Base-by-base conservation (phyloP, 1,140 invertebrate species). In the Monochamus saltuarius region DNA sequence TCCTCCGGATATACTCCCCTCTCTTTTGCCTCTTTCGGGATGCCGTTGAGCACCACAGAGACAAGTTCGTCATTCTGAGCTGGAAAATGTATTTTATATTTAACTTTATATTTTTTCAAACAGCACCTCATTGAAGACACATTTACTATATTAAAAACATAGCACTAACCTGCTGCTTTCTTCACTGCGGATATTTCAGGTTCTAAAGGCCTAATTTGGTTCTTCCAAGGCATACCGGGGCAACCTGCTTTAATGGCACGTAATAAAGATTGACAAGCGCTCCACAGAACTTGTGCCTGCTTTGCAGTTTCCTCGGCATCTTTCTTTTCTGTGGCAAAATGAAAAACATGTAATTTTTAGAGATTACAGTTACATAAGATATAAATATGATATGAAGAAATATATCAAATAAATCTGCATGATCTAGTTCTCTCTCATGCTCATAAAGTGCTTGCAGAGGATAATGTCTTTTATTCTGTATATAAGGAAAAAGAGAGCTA, bases 221-320 rank as follows among this genome's bases (percentile, higher is more conserved):
- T 83, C 75, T 69, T 82, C 73, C 76, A 79, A 62, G 73, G 75
- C 54, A 79, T 65, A 47, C 80, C 82, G 8, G 80, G 79, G 58
- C 69, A 73, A 47, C 80, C 83, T 34, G 79, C 76, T 66, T 87
- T 85, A n/a, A 97, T 84, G 4, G 89, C 87, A 43, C 87, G 81
- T 66, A 89, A 83, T 34, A 98, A 79, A 13, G 91, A 85, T 71
- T 96, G 91, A 73, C 92, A 95, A 8, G 95, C 90, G 55, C 92
- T 85, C 96, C 95, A 98, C 62, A 97, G 82, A 35, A 91, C 84
- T 75, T 96, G 93, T 4, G 92, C 88, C 64, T 91, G 85, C 56
- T 88, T 85, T 0, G 89, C 87, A 59, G 86, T 83, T 68, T 86
- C 87, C 68, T 97, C 95, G 22, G 87, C 84, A 40, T 63, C 46